Base-by-base conservation (phyloP, 2,888 invertebrate species). In the Brachynemurus nebulosus region DNA sequence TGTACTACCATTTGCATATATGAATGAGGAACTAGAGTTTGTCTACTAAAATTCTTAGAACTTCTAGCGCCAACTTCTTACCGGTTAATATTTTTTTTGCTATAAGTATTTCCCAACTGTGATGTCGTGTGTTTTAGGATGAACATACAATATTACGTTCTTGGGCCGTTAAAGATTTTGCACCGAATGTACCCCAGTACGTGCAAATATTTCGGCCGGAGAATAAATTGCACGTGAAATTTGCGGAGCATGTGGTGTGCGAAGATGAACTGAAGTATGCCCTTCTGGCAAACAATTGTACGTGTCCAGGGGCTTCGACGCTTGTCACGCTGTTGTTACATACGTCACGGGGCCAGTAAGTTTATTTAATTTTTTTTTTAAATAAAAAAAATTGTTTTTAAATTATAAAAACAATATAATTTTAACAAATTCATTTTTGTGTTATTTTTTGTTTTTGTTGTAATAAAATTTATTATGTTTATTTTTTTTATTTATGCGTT, bases 261-360 rank as follows among this genome's bases (percentile, higher is more conserved):
- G 97, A 97, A 66, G 96, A 97, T 63, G 97, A 97, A 67, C 95
- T 97, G 69, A 97, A 97, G 66, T 97, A 97, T 64, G 96, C 96
- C 17, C 74, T 97, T 47, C 69, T 97, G 53, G 96, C 97, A 49
- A 97, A 97, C 71, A 97, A 97, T 67, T 97, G 96, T 68, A 88
- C 96, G 49, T 95, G 93, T 65, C 96, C 96, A 0, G 97, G 96
- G 12, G 92, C 93, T 11, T 96, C 96, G 36, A 96, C 96, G 0
- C 74, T 97, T 48, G 93, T 97, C 51, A 97, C 97, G 1, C 72
- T 97, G 1, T 72, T 97, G 39, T 73, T 97, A 45, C 97, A 97
- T 63, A 97, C 97, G 2, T 96, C 96, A 44, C 74, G 96, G 47
- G 97, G 97, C 69, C 92, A 95, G 96, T 96, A 69, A 84, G 93